Evolutionary conservation across 2,113 vertebrate species (phyloP).

Genomic region (Larimichthys crocea): DNA sequence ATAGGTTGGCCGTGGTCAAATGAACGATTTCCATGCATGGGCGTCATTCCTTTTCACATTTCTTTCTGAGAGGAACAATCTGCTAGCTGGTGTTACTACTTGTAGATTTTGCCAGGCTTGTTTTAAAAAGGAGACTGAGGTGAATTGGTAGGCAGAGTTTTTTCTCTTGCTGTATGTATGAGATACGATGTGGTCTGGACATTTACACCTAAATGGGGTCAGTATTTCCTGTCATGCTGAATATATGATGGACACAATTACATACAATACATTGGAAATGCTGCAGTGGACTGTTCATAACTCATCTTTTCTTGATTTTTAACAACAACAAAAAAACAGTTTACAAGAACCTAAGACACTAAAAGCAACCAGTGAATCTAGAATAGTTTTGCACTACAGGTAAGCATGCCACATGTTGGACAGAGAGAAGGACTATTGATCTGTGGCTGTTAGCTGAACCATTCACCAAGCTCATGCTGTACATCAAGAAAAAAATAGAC

Average conservation of each 20-base stretch:
- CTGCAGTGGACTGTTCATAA: not conserved
- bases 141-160: not conserved
- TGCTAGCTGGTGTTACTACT: not conserved
- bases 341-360: not conserved
- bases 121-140: not conserved
- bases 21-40: too few species aligned
- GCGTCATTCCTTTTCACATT: not conserved
- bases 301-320: not conserved
- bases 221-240: not conserved
- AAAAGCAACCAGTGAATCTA: not conserved
- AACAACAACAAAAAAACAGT: not conserved
- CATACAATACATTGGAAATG: not conserved
- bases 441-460: not conserved
- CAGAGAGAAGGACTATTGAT: constrained; percentile 14
- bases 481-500: not conserved
- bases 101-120: not conserved
- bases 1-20: not conserved
- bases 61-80: not conserved
- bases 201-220: not conserved
- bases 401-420: not conserved
- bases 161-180: not conserved
- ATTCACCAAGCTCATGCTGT: not conserved
- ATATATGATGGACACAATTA: not conserved
- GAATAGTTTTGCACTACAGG: not conserved
- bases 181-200: not conserved